Percentiles rank a stretch among this genome's conserved stretches.
Conservation (phyloP, 2,113 vertebrate genomes). For the Geothlypis trichas region DNA sequence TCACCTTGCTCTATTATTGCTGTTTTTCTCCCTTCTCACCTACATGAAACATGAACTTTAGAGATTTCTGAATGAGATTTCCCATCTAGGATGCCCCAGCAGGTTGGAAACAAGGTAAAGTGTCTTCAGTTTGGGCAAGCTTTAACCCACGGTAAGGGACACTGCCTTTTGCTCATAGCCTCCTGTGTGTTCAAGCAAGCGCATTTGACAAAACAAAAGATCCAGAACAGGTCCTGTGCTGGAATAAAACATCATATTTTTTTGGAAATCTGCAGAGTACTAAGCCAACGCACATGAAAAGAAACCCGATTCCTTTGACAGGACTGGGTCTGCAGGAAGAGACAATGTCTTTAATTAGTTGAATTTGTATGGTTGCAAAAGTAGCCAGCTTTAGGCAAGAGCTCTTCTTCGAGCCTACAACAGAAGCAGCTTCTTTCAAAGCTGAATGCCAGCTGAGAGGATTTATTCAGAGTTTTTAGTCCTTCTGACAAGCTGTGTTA, state of each 20-base stretch:
- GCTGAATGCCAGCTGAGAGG: not conserved
- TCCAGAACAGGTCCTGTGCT: not conserved
- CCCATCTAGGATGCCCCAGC: not conserved
- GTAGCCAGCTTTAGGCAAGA: not conserved
- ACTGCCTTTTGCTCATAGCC: not conserved
- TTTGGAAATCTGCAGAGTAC: not conserved
- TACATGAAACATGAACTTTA: not conserved
- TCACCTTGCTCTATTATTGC: not conserved
- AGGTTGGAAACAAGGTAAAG: not conserved
- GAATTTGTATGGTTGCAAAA: not conserved
- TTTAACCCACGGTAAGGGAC: not conserved
- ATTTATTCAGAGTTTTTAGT: not conserved
- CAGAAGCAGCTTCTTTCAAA: not conserved
- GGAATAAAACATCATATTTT: not conserved
- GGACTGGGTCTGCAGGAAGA: not conserved
- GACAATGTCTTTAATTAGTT: not conserved
- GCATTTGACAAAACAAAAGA: not conserved
- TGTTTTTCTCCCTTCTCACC: not conserved
- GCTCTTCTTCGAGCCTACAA: not conserved
- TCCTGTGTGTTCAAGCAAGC: not conserved
- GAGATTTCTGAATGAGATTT: not conserved
- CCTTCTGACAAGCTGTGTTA: not conserved
- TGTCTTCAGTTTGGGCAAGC: not conserved
- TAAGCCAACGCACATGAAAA: fast-evolving
- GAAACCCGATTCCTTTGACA: not conserved